Evolutionary conservation across 2,888 invertebrate genomes (phyloP).

Genomic region (Brachypalpus laphriformis): DNA sequence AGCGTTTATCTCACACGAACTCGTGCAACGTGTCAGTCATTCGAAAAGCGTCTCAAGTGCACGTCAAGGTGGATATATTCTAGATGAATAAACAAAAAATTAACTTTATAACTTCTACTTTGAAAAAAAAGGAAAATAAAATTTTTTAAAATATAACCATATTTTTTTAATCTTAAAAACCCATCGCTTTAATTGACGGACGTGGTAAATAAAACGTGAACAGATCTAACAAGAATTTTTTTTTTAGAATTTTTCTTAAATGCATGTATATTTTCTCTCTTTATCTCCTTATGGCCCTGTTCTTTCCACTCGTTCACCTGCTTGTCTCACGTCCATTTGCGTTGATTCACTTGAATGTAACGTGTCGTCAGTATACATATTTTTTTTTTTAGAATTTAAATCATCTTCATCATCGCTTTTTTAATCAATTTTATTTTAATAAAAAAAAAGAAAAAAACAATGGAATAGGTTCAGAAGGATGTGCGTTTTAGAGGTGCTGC

Average conservation of each 20-base stretch:
- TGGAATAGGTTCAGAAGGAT: conserved; percentile 41
- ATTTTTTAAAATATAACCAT: no score
- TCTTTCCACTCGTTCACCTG: conserved; percentile 18
- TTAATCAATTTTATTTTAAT: conserved; percentile 30
- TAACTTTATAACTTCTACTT: no score
- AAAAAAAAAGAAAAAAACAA: background rate
- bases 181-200: no score
- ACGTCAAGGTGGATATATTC: no score
- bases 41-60: no score
- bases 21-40: no score
- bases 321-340: conserved; percentile 47
- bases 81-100: no score
- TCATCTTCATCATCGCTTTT: conserved; percentile 70
- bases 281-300: background rate
- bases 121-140: no score
- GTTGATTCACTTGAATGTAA: conserved; percentile 44
- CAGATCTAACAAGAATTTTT: conserved; percentile 24
- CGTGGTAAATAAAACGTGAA: background rate
- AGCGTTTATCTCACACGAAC: no score
- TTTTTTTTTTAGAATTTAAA: conserved; percentile 44
- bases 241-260: conserved; percentile 6
- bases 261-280: conserved; percentile 20
- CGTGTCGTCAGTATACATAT: conserved; percentile 26
- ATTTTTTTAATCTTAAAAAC: no score
- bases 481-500: background rate